Evolutionary conservation across 2,113 vertebrate species (phyloP).

Genomic region (Salvelinus namaycush): DNA sequence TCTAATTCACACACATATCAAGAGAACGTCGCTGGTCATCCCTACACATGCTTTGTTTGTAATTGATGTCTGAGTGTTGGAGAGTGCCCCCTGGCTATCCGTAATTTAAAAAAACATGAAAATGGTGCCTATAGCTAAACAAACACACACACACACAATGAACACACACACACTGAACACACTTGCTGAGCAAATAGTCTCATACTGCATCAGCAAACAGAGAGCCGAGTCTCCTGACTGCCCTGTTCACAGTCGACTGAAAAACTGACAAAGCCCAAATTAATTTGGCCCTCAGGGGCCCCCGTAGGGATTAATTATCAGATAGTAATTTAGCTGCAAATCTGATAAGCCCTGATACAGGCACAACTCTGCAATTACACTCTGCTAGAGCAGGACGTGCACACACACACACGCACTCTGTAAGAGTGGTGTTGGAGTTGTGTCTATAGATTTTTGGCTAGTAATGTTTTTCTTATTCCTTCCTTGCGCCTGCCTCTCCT

Average conservation of each 20-base stretch:
- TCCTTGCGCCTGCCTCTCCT: background rate
- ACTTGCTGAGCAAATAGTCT: slow-evolving; percentile 32
- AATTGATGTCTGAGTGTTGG: no score
- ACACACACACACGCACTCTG: background rate
- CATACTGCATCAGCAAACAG: slow-evolving; percentile 40
- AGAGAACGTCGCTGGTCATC: no score
- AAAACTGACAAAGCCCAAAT: slow-evolving; percentile 54
- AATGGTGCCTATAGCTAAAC: no score
- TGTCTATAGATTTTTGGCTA: background rate
- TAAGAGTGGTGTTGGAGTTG: background rate
- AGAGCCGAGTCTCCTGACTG: slow-evolving; percentile 50
- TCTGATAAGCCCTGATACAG: slow-evolving; percentile 59
- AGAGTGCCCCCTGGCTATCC: no score
- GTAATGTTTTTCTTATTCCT: background rate
- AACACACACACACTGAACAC: background rate
- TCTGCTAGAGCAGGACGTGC: slow-evolving; percentile 31
- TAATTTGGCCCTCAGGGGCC: slow-evolving; percentile 59
- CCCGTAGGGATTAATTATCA: slow-evolving; percentile 61
- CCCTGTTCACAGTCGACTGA: slow-evolving; percentile 46
- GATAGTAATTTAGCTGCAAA: slow-evolving; percentile 66
- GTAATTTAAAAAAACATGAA: no score
- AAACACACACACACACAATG: no score
- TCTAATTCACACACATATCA: no score
- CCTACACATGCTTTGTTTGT: no score
- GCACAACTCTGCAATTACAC: slow-evolving; percentile 58